These are phyloP conservation scores for Cerastoderma edule DNA, from an alignment of 2,888 invertebrate genomes.

Conservation along the genomic window DNA sequence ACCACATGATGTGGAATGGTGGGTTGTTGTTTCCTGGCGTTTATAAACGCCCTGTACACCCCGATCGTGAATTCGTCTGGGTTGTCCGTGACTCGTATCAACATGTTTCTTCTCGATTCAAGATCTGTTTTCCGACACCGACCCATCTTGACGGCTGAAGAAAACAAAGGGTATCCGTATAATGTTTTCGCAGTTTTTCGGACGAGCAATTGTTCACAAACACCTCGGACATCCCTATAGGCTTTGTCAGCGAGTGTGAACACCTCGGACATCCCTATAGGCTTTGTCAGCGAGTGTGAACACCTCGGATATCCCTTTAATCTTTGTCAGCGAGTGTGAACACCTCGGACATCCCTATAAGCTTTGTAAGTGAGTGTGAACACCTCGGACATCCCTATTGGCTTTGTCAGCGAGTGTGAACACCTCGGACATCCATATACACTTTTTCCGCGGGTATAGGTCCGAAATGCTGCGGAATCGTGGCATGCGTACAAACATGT, in stretches of 20 bases:
- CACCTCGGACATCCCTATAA: too few species aligned
- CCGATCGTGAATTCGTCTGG: constrained; percentile 15
- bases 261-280: neutral
- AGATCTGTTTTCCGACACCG: constrained; percentile 19
- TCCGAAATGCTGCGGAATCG: too few species aligned
- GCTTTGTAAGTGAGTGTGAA: too few species aligned
- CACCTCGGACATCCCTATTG: too few species aligned
- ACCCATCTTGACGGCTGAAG: constrained; percentile 29
- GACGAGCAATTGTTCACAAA: neutral
- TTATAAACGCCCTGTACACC: constrained; percentile 4
- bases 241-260: neutral
- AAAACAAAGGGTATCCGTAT: neutral
- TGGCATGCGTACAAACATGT: too few species aligned
- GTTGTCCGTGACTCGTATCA: constrained; percentile 12
- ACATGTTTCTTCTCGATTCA: constrained; percentile 12
- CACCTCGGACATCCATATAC: too few species aligned
- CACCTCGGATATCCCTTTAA: neutral
- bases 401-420: too few species aligned
- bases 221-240: neutral
- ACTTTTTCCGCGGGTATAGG: too few species aligned
- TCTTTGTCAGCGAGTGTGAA: neutral
- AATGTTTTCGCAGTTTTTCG: too few species aligned
- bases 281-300: neutral
- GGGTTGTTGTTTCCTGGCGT: constrained; percentile 18
- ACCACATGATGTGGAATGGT: neutral